A percentile compares a stretch with the other conserved stretches of the same genome.
Conservation (phyloP, 2,113 vertebrate species). For the Acanthochromis polyacanthus region DNA sequence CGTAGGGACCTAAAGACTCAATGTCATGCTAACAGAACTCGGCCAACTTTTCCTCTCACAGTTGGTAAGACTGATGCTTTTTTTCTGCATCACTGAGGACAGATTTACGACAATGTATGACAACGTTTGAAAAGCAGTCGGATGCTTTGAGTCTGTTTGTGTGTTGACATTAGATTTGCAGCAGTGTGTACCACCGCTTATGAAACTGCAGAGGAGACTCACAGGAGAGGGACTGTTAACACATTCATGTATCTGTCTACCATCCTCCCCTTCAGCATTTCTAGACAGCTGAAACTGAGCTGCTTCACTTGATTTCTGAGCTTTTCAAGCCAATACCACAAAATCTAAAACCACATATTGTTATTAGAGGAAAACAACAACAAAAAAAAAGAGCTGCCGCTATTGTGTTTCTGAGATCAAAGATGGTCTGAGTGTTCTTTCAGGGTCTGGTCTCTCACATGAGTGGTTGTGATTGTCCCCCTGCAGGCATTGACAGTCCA, state of each 20-base stretch:
- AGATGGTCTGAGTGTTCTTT: slow-evolving; percentile 11
- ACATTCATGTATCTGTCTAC: slow-evolving; percentile 25
- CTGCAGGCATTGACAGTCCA: slow-evolving; percentile 87
- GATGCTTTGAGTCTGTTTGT: neutral
- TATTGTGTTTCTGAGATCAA: slow-evolving; percentile 9
- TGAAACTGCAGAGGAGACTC: slow-evolving; percentile 26
- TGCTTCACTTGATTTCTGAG: neutral
- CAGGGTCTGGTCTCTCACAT: slow-evolving; percentile 10
- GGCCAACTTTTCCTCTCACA: slow-evolving; percentile 52
- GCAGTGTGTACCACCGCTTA: neutral
- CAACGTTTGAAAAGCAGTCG: neutral
- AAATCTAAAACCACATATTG: neutral
- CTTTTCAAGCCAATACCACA: neutral
- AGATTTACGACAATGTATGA: neutral
- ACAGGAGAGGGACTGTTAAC: slow-evolving; percentile 5
- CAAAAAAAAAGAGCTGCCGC: neutral
- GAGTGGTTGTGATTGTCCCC: slow-evolving; percentile 64
- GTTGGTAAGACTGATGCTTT: neutral
- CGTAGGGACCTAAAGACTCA: slow-evolving; percentile 34
- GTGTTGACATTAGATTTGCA: neutral
- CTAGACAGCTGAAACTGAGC: slow-evolving; percentile 13
- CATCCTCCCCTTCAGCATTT: slow-evolving; percentile 21
- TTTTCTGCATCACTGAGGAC: slow-evolving; percentile 12
- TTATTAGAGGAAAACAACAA: neutral
- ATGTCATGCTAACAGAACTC: slow-evolving; percentile 50